Evolutionary conservation across 2,113 vertebrate species (phyloP).

Genomic region (Chelonoidis abingdonii): DNA sequence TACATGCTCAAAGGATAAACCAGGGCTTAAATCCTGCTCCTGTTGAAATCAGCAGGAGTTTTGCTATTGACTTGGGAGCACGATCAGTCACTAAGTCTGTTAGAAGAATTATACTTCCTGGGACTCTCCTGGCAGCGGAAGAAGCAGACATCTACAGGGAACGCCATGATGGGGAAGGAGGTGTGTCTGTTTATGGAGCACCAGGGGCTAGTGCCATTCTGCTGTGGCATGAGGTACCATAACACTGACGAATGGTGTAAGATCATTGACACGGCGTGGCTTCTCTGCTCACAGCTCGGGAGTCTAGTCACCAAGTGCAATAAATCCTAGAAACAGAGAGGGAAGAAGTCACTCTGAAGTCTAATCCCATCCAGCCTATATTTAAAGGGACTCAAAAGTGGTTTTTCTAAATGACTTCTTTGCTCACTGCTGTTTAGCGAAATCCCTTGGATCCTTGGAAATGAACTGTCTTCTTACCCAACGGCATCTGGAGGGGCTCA

Average conservation of each 20-base stretch:
- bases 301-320: background rate
- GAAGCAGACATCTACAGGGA: background rate
- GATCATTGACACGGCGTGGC: background rate
- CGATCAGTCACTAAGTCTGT: background rate
- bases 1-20: background rate
- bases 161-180: background rate
- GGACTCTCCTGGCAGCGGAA: background rate
- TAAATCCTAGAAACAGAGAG: too few relatives aligned
- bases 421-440: background rate
- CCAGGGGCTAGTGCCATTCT: background rate
- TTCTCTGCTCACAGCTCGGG: background rate
- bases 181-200: too few relatives aligned
- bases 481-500: background rate
- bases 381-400: background rate
- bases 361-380: too few relatives aligned
- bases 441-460: background rate
- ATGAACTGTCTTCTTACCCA: background rate
- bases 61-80: background rate
- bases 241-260: background rate
- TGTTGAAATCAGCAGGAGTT: background rate
- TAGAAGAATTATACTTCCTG: background rate
- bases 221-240: too few relatives aligned
- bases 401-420: background rate
- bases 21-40: background rate
- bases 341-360: background rate